Conservation (phyloP, 2,888 invertebrate species). For the Cryptus armator region DNA sequence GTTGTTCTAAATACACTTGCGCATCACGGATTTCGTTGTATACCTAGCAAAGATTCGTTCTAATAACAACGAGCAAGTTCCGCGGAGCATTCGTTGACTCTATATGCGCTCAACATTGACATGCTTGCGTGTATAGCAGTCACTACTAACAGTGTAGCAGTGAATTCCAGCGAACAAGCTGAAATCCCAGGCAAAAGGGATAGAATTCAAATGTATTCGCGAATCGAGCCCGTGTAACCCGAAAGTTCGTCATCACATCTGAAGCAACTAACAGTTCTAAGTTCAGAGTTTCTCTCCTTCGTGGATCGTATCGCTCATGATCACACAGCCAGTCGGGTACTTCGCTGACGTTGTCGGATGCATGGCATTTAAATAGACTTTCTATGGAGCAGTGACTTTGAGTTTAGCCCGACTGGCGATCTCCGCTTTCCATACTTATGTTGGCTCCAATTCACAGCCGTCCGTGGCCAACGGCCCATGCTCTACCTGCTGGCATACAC, state of each 20-base stretch:
- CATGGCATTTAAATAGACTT: constrained; percentile 53
- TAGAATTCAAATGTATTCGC: constrained; percentile 27
- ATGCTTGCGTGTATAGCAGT: background rate
- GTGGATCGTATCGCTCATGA: constrained; percentile 47
- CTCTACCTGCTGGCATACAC: constrained; percentile 20
- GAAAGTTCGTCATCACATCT: constrained; percentile 47
- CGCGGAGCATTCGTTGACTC: background rate
- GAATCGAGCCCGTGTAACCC: background rate
- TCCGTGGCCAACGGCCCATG: constrained; percentile 15
- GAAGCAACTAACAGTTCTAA: constrained; percentile 41
- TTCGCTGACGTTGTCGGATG: constrained; percentile 51
- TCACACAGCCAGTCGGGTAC: constrained; percentile 25
- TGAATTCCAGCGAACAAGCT: constrained; percentile 7
- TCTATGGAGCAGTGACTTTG: constrained; percentile 40
- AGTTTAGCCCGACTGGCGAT: constrained; percentile 27
- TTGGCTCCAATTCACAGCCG: constrained; percentile 23
- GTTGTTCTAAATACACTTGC: constrained; percentile 24
- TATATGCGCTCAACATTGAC: background rate
- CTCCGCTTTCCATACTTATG: constrained; percentile 30
- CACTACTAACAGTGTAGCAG: background rate
- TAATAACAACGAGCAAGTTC: constrained; percentile 6
- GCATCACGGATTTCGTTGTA: background rate
- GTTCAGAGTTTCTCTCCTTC: constrained; percentile 48
- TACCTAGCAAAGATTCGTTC: background rate
- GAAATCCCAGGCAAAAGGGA: constrained; percentile 16